Percentiles rank a stretch among this genome's conserved stretches.
These are phyloP conservation scores for Liolophura sinensis DNA, from an alignment of 1,140 invertebrate genomes.

Conservation along the genomic window DNA sequence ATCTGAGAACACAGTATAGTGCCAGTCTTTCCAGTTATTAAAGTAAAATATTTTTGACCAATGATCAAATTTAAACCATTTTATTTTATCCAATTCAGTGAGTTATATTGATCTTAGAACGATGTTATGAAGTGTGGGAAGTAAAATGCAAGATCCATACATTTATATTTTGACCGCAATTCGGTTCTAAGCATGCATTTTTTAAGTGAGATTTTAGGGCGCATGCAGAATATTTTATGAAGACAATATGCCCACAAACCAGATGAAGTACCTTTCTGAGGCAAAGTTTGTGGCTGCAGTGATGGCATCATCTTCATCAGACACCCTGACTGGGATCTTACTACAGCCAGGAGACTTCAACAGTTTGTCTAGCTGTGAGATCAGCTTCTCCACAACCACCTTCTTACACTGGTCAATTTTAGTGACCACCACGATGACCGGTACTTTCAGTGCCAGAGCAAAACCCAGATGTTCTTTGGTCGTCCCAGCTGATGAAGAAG, in stretches of 20 bases:
- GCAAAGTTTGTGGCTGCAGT: slow-evolving; percentile 97
- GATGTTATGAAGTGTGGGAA: too few relatives aligned
- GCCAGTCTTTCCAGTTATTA: too few relatives aligned
- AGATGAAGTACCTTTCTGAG: slow-evolving; percentile 81
- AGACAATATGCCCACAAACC: neutral
- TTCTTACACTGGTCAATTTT: slow-evolving; percentile 99
- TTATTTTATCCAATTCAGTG: too few relatives aligned
- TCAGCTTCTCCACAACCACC: slow-evolving; percentile 93
- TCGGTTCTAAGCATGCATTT: neutral
- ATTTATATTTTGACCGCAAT: neutral
- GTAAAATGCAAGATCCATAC: too few relatives aligned
- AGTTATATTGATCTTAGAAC: too few relatives aligned
- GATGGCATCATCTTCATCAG: slow-evolving; percentile 90
- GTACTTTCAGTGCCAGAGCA: slow-evolving; percentile 92
- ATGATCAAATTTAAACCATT: too few relatives aligned
- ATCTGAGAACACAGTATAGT: too few relatives aligned
- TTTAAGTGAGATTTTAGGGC: too few relatives aligned
- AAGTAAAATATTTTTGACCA: too few relatives aligned
- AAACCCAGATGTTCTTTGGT: slow-evolving; percentile 98
- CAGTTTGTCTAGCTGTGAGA: slow-evolving; percentile 88
- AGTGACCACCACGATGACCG: slow-evolving; percentile 98
- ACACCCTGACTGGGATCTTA: slow-evolving; percentile 95
- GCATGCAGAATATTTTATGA: too few relatives aligned
- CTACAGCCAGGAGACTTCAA: slow-evolving; percentile 97
- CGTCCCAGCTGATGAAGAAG: slow-evolving; percentile 80